A percentile compares a stretch with the other conserved stretches of the same genome.
Evolutionary conservation across 2,888 invertebrate species (phyloP).

Genomic region (Candidula unifasciata): DNA sequence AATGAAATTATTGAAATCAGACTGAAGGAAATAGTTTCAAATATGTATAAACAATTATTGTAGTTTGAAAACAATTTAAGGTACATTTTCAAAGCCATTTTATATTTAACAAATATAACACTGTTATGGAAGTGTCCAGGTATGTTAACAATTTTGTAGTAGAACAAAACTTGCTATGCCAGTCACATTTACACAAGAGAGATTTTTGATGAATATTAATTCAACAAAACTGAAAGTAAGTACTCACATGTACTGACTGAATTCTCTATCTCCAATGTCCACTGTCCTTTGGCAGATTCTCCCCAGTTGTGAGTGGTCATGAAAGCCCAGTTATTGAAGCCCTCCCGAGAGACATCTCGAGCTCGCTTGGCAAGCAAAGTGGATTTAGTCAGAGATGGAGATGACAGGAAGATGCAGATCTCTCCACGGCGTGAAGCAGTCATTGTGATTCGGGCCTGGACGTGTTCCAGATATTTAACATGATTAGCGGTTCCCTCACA

Average conservation of each 20-base stretch:
- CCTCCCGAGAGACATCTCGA: slow-evolving; percentile 90
- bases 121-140: background rate
- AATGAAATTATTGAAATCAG: background rate
- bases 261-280: slow-evolving; percentile 93
- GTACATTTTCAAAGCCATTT: background rate
- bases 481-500: slow-evolving; percentile 78
- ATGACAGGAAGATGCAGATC: slow-evolving; percentile 85
- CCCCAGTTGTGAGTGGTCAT: slow-evolving; percentile 99
- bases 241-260: slow-evolving; percentile 72
- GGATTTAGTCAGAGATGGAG: slow-evolving; percentile 81
- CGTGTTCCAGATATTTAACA: slow-evolving; percentile 96
- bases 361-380: slow-evolving; percentile 92
- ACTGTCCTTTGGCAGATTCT: slow-evolving; percentile 93
- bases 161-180: background rate
- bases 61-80: no score
- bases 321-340: slow-evolving; percentile 98
- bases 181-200: background rate
- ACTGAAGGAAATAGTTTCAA: background rate
- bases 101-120: background rate
- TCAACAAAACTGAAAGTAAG: background rate
- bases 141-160: background rate
- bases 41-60: background rate
- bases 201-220: background rate
- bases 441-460: slow-evolving; percentile 94
- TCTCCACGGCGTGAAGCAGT: slow-evolving; percentile 94